Percentiles rank a stretch among this genome's conserved stretches.
Evolutionary conservation across 2,113 vertebrate genomes (phyloP).

Genomic region (Rattus norvegicus): DNA sequence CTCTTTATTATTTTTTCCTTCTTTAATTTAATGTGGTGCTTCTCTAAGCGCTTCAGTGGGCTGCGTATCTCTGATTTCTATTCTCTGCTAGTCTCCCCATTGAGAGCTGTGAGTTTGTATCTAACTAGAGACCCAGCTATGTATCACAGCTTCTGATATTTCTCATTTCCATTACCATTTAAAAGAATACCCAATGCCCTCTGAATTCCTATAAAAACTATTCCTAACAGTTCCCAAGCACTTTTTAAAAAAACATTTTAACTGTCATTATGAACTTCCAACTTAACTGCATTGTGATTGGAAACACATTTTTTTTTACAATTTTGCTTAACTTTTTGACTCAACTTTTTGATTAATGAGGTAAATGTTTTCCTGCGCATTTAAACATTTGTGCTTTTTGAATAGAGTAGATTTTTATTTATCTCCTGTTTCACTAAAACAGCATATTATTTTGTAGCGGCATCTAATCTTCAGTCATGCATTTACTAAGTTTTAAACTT

Average conservation of each 20-base stretch:
- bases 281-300: conserved; percentile 12
- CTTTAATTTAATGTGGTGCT: conserved; percentile 52
- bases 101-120: conserved; percentile 52
- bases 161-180: conserved; percentile 25
- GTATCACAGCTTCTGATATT: neutral
- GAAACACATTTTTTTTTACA: conserved; percentile 7
- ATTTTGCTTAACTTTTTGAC: conserved; percentile 25
- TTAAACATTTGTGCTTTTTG: neutral
- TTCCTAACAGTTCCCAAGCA: conserved; percentile 21
- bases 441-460: neutral
- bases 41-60: conserved; percentile 51
- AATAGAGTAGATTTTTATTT: neutral
- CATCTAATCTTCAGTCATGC: neutral
- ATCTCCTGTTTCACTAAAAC: neutral
- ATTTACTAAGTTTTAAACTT: neutral
- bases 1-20: conserved; percentile 52
- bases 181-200: conserved; percentile 13
- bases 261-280: conserved; percentile 31
- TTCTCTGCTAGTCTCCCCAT: conserved; percentile 8
- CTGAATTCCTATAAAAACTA: neutral
- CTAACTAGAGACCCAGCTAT: conserved; percentile 8
- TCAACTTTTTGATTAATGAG: conserved; percentile 1
- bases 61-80: conserved; percentile 26
- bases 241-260: conserved; percentile 18
- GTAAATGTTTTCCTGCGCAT: neutral